Base-by-base conservation (phyloP, 2,797 vertebrate species). In the Allobates femoralis region DNA sequence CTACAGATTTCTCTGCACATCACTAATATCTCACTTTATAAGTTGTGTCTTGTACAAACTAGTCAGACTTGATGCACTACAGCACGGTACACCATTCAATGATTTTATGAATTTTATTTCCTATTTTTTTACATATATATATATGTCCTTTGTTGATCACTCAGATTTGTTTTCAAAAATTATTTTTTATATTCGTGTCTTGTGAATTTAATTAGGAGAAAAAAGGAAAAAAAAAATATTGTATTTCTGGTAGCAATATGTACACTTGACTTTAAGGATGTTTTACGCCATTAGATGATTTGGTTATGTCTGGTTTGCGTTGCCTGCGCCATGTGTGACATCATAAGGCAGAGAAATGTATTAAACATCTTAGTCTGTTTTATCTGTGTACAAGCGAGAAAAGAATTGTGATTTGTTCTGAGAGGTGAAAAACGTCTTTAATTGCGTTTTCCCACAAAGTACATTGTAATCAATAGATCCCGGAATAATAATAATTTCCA, bases 41-140 rank as follows among this genome's bases (percentile, higher is more conserved):
- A 41, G 7, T 53, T 69, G 37, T 53, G 53, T 26, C 34, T 46
- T 30, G 62, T 51, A 87, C 21, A 87, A 30, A 41, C 32, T 53
- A 64, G 23, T 81, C 78, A n/a, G 71, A 76, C 19, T 67, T 71
- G 26, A 83, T 83, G 86, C 86, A 87, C 86, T 79, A 83, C 73
- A 62, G 62, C 75, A 83, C 75, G 81, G 86, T 87, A 87, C 86
- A 74, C 30, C n/a, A 55, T 28, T 26, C 77, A 83, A 51, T 62
- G 23, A 28, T 82, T 83, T 76, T 77, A 74, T 50, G 7, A 34
- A 41, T 46, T 21, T 67, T 67, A 76, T 87, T 87, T 60, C 51
- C 79, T 83, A 78, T 84, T 56, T 83, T 77, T 62, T 73, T 84
- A 41, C 79, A 26, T 66, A 79, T 78, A 83, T 37, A 62, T 37